phyloP scores from a whole-genome alignment of 2,888 invertebrate genomes.

The Metallyticus violacea region DNA sequence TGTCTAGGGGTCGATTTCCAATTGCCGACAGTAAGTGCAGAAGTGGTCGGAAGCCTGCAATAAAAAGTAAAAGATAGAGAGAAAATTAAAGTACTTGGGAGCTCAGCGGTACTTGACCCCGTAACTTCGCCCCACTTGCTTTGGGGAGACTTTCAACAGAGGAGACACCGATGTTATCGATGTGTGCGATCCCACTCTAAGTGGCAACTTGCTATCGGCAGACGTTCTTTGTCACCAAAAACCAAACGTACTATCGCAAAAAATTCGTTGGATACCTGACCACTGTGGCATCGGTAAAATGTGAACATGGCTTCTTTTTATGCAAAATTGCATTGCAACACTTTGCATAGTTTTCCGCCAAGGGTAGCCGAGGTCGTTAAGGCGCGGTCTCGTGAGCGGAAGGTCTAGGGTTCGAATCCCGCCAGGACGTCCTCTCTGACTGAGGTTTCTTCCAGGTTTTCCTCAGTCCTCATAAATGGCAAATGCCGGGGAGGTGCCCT shows the following conservation, averaged over 20 bases:
- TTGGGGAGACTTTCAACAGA: neutral
- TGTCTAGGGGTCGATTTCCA: neutral
- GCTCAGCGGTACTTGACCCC: neutral
- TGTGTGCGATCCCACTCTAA: neutral
- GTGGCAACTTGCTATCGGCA: neutral
- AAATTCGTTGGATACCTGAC: no score
- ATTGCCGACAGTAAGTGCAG: neutral
- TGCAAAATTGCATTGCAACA: neutral
- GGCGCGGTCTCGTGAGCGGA: no score
- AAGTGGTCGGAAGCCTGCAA: neutral
- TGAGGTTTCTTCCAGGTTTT: no score
- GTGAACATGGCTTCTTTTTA: neutral
- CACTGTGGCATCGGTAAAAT: neutral
- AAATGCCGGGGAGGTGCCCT: no score
- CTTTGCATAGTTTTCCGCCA: no score
- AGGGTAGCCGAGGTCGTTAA: no score
- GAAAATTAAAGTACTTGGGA: neutral
- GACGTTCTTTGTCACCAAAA: neutral
- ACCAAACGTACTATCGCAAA: neutral
- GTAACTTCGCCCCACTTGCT: neutral
- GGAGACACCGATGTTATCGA: neutral
- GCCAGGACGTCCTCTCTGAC: no score
- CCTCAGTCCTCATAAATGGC: no score
- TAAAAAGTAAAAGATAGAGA: neutral
- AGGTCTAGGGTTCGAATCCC: no score